phyloP scores from a whole-genome alignment of 1,140 invertebrate species.

The Diorhabda sublineata region DNA sequence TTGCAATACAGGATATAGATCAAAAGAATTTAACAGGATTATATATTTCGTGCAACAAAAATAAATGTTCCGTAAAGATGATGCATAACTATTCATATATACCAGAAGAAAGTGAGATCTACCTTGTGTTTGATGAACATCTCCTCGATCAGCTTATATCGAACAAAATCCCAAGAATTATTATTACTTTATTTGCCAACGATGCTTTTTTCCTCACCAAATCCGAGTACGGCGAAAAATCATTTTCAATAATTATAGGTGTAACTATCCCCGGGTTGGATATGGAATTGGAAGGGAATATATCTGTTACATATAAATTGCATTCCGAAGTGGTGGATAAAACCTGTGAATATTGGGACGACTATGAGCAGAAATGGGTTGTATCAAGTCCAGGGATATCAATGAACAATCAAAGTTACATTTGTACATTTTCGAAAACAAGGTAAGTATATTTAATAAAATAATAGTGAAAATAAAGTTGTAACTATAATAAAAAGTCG shows the following conservation, averaged over 20 bases:
- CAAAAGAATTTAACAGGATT: background rate
- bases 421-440: no score
- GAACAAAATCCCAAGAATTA: background rate
- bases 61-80: background rate
- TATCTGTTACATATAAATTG: background rate
- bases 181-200: constrained; percentile 4
- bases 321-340: no score
- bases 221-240: no score
- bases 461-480: no score
- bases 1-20: background rate
- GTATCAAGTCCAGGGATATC: no score
- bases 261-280: background rate
- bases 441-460: no score
- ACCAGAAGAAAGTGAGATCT: background rate
- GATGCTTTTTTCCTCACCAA: constrained; percentile 7
- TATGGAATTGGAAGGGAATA: background rate
- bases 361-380: background rate
- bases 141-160: background rate
- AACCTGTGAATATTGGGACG: background rate
- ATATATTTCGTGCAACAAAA: background rate
- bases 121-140: background rate
- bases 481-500: no score
- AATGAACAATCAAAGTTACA: no score
- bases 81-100: background rate
- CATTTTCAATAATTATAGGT: background rate